Percentiles rank a stretch among this genome's conserved stretches.
Evolutionary conservation across 1,140 invertebrate species (phyloP).

Genomic region (Conus betulinus): DNA sequence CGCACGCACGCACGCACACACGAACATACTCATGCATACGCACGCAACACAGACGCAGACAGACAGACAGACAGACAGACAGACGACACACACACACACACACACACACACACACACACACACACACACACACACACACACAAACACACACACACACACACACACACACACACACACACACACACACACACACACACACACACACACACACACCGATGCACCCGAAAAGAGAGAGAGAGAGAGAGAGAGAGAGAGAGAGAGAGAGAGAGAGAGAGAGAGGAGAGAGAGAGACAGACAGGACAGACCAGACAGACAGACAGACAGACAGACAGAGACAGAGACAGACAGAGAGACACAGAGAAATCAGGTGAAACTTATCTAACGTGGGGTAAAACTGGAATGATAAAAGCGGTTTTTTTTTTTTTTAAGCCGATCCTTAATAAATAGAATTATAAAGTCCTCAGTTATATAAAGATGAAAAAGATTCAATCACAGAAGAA

Average conservation of each 20-base stretch:
- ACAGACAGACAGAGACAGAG: not conserved
- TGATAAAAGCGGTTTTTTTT: no score
- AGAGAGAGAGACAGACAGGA: no score
- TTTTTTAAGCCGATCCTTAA: no score
- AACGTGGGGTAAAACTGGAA: no score
- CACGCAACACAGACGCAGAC: constrained; percentile 9
- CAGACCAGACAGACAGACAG: not conserved
- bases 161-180: constrained; percentile 24
- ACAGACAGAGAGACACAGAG: not conserved
- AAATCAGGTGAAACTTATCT: no score
- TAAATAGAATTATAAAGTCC: no score
- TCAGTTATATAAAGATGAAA: no score
- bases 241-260: no score
- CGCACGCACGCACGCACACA: not conserved
- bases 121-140: constrained; percentile 1
- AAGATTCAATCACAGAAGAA: no score
- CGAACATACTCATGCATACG: not conserved
- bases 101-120: constrained; percentile 9
- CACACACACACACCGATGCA: constrained; percentile 1
- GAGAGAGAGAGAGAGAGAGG: not conserved
- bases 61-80: no score
- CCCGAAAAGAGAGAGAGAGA: not conserved
- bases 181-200: constrained; percentile 8
- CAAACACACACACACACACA: constrained; percentile 13
- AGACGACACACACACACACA: constrained; percentile 9